Percentiles rank a stretch among this genome's conserved stretches.
Conservation (phyloP, 2,797 vertebrate genomes). For the Lutjanus argentimaculatus region DNA sequence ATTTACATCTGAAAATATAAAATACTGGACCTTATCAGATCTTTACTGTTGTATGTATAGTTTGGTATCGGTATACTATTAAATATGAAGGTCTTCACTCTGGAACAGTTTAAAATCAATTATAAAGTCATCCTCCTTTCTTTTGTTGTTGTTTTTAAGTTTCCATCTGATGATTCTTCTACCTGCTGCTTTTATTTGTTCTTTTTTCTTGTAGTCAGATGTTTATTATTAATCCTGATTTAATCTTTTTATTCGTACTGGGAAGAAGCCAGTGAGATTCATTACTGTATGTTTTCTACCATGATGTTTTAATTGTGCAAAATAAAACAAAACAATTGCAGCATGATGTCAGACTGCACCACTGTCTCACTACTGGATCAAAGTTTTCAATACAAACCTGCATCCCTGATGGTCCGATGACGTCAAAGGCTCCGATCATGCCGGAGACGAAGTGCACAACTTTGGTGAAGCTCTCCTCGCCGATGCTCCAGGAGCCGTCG, state of each 20-base stretch:
- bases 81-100: too few relatives aligned
- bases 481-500: slow-evolving; percentile 98
- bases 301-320: slow-evolving; percentile 7
- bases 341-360: not conserved
- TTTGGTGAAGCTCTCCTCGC: slow-evolving; percentile 97
- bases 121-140: not conserved
- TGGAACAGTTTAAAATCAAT: not conserved
- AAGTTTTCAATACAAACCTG: slow-evolving; percentile 87
- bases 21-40: too few relatives aligned
- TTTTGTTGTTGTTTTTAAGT: not conserved
- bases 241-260: not conserved
- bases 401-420: slow-evolving; percentile 92
- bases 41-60: not conserved
- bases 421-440: slow-evolving; percentile 93
- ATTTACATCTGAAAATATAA: too few relatives aligned
- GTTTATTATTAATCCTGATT: not conserved
- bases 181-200: not conserved
- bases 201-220: not conserved
- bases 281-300: not conserved
- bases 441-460: slow-evolving; percentile 93
- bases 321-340: slow-evolving; percentile 7
- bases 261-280: not conserved
- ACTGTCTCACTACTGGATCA: not conserved
- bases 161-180: not conserved
- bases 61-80: not conserved